These are phyloP conservation scores for Drosophila repletoides DNA, from an alignment of 1,140 invertebrate genomes.

Conservation along the genomic window DNA sequence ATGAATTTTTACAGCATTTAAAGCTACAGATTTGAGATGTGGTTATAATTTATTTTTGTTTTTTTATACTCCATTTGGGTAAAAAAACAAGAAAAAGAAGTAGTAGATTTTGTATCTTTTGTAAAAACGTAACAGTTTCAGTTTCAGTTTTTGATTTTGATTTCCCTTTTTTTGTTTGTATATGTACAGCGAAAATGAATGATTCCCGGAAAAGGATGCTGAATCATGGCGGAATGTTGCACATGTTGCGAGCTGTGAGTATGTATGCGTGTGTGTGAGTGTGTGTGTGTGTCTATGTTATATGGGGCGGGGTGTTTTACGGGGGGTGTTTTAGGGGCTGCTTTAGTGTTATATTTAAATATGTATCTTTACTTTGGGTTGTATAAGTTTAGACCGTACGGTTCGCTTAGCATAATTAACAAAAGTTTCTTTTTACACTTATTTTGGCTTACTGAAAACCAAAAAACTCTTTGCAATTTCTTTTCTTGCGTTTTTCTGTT, in stretches of 20 bases:
- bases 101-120: not conserved
- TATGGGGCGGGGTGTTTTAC: not conserved
- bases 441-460: slow-evolving; percentile 62
- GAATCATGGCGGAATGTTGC: slow-evolving; percentile 69
- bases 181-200: slow-evolving; percentile 56
- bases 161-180: slow-evolving; percentile 16
- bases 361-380: slow-evolving; percentile 54
- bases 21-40: slow-evolving; percentile 74
- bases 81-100: too few species aligned
- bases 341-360: not conserved
- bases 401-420: slow-evolving; percentile 68
- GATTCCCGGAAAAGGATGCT: slow-evolving; percentile 13
- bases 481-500: slow-evolving; percentile 26
- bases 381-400: slow-evolving; percentile 38
- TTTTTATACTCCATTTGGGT: too few species aligned
- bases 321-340: too few species aligned
- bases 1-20: slow-evolving; percentile 63
- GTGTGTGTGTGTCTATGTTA: slow-evolving; percentile 6
- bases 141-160: slow-evolving; percentile 2
- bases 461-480: slow-evolving; percentile 36
- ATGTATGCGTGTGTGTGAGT: slow-evolving; percentile 8
- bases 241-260: slow-evolving; percentile 49
- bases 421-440: slow-evolving; percentile 71
- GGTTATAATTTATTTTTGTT: slow-evolving; percentile 2
- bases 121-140: slow-evolving; percentile 25